Percentiles rank a stretch among this genome's conserved stretches.
Conservation (phyloP, 1,140 invertebrate species). For the Ruditapes philippinarum region DNA sequence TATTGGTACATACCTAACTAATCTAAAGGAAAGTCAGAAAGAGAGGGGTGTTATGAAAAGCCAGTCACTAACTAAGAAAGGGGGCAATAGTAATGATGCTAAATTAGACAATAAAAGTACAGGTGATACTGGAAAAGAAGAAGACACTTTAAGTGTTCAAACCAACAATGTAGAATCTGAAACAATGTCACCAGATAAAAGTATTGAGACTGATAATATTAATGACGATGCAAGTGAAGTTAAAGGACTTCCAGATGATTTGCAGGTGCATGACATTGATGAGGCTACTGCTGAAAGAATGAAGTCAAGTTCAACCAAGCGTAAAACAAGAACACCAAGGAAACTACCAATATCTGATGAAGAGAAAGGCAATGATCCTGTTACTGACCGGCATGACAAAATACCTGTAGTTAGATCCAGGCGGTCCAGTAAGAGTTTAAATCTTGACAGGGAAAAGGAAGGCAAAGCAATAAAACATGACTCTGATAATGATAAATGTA, state of each 20-base stretch:
- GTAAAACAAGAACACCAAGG: conserved; percentile 41
- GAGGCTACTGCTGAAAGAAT: conserved; percentile 13
- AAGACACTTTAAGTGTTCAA: not conserved
- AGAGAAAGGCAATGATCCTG: not conserved
- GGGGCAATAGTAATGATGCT: not conserved
- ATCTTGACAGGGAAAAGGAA: not conserved
- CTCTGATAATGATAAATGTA: not conserved
- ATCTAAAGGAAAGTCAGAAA: not conserved
- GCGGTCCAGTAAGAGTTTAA: conserved; percentile 18
- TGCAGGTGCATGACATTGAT: not conserved
- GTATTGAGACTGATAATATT: not conserved
- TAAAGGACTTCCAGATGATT: not conserved
- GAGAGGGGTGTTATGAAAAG: not conserved
- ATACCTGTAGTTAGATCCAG: conserved; percentile 22
- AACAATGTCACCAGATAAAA: not conserved
- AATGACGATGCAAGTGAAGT: not conserved
- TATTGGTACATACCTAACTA: not conserved
- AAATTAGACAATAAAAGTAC: too few relatives aligned
- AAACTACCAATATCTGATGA: conserved; percentile 1
- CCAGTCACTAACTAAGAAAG: not conserved
- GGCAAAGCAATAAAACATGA: not conserved
- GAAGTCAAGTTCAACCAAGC: conserved; percentile 38
- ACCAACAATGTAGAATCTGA: not conserved
- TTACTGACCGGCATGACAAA: not conserved
- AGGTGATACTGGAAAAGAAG: too few relatives aligned